These are phyloP conservation scores for Netelia melanura DNA, from an alignment of 2,888 invertebrate species.

Conservation along the genomic window DNA sequence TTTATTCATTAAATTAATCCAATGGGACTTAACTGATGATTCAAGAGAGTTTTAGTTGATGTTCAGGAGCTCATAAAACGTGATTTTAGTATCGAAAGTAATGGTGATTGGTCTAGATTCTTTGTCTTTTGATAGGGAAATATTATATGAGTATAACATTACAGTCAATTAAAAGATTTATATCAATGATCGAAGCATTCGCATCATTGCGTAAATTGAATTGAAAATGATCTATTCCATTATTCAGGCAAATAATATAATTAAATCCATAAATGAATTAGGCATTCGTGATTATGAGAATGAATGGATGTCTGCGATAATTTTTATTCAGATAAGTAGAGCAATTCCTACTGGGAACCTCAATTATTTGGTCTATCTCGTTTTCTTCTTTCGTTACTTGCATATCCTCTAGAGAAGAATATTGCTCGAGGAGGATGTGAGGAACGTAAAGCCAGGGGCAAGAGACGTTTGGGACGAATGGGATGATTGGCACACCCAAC, in stretches of 20 bases:
- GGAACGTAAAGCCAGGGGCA: not conserved
- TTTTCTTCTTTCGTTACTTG: constrained; percentile 24
- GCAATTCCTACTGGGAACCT: constrained; percentile 5
- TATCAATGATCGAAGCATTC: too few relatives aligned
- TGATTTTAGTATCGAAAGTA: not conserved
- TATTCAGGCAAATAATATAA: not conserved
- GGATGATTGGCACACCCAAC: constrained; percentile 25
- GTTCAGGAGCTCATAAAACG: too few relatives aligned
- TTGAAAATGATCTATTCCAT: not conserved
- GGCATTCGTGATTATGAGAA: constrained; percentile 4
- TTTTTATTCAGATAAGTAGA: not conserved
- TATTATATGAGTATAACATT: not conserved
- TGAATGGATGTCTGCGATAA: not conserved
- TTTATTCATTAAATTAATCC: not conserved
- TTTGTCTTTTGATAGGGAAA: not conserved
- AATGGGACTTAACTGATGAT: not conserved
- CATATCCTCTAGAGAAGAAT: constrained; percentile 22
- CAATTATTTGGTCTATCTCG: constrained; percentile 49
- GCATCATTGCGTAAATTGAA: too few relatives aligned
- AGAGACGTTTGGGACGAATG: constrained; percentile 54
- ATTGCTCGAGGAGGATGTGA: not conserved
- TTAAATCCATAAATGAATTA: constrained; percentile 3
- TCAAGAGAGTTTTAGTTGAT: not conserved
- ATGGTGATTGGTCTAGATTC: not conserved
- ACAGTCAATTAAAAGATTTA: too few relatives aligned